Percentiles rank a stretch among this genome's conserved stretches.
phyloP scores from a whole-genome alignment of 2,888 invertebrate genomes.

The Latheticus oryzae region DNA sequence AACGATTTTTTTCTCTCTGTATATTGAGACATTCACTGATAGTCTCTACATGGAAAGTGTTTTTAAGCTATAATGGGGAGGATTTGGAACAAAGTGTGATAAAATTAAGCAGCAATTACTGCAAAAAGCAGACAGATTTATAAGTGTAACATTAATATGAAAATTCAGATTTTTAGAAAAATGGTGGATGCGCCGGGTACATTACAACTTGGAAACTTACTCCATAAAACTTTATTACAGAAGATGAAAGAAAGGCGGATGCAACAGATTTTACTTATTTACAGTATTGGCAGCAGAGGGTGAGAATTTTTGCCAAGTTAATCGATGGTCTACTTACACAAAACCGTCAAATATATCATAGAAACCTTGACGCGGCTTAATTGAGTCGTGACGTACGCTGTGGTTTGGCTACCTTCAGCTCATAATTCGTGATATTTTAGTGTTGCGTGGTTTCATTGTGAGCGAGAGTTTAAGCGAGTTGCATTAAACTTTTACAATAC shows the following conservation, averaged over 20 bases:
- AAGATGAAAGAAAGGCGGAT: slow-evolving; percentile 10
- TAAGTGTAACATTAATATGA: slow-evolving; percentile 17
- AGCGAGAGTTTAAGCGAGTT: slow-evolving; percentile 30
- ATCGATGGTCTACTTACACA: no score
- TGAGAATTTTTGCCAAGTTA: no score
- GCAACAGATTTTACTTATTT: no score
- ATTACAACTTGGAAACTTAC: slow-evolving; percentile 21
- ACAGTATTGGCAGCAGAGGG: no score
- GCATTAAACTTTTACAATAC: slow-evolving; percentile 36
- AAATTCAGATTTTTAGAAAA: slow-evolving; percentile 13
- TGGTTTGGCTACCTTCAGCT: slow-evolving; percentile 4
- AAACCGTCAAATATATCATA: no score
- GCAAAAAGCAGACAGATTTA: slow-evolving; percentile 2
- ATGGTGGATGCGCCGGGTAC: slow-evolving; percentile 27
- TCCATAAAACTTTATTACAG: slow-evolving; percentile 4
- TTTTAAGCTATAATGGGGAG: slow-evolving; percentile 17
- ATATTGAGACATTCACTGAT: slow-evolving; percentile 26
- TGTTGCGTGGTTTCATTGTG: slow-evolving; percentile 25
- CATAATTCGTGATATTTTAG: slow-evolving; percentile 21
- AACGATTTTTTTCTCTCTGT: slow-evolving; percentile 16
- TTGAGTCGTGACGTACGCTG: slow-evolving; percentile 12
- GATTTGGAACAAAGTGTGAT: slow-evolving; percentile 8
- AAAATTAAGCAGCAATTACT: slow-evolving; percentile 24
- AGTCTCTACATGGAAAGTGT: slow-evolving; percentile 19
- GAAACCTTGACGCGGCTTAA: no score